phyloP scores from a whole-genome alignment of 2,797 vertebrate species.

The Siniperca obscura region DNA sequence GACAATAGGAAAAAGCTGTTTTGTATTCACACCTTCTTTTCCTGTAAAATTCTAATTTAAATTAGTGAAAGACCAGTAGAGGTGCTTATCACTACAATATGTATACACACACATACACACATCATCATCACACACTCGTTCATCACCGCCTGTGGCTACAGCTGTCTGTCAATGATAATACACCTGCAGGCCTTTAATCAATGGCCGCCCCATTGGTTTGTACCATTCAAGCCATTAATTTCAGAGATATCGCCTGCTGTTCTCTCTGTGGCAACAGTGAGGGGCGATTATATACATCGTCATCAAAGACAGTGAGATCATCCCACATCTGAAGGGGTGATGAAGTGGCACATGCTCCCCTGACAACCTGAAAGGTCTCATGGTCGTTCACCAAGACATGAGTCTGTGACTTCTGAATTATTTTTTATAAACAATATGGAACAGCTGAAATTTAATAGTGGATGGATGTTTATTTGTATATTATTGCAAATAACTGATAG shows the following conservation, averaged over 20 bases:
- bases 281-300: neutral
- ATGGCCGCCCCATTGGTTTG: slow-evolving; percentile 36
- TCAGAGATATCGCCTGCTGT: slow-evolving; percentile 29
- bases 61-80: slow-evolving; percentile 34
- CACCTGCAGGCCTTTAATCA: slow-evolving; percentile 72
- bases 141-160: slow-evolving; percentile 56
- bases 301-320: slow-evolving; percentile 14
- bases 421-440: neutral
- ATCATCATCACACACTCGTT: slow-evolving; percentile 54
- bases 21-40: neutral
- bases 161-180: slow-evolving; percentile 70
- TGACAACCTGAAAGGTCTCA: neutral
- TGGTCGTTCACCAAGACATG: neutral
- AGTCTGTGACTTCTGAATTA: neutral
- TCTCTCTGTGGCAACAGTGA: slow-evolving; percentile 6
- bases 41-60: neutral
- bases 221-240: slow-evolving; percentile 36
- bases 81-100: slow-evolving; percentile 13
- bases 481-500: neutral
- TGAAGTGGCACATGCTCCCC: neutral
- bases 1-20: neutral
- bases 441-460: neutral
- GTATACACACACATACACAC: neutral
- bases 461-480: neutral
- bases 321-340: neutral